Conservation (phyloP, 2,113 vertebrate species). For the Gobio gobio region DNA sequence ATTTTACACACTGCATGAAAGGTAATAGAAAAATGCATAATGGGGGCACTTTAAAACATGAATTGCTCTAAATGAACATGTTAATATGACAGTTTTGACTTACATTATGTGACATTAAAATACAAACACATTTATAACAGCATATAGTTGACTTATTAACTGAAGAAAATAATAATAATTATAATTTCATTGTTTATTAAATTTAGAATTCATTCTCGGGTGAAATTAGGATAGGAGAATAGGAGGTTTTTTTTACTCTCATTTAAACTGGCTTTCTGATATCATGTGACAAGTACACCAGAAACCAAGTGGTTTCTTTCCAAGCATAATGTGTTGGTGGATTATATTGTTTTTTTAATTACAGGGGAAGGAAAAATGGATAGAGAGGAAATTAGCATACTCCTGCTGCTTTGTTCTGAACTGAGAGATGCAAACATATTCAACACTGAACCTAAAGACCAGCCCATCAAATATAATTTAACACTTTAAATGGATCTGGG, state of each 20-base stretch:
- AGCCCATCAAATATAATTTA: slow-evolving; percentile 19
- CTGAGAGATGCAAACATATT: slow-evolving; percentile 18
- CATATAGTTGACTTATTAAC: not conserved
- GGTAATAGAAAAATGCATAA: too few relatives aligned
- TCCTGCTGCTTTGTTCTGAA: not conserved
- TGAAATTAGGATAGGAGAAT: not conserved
- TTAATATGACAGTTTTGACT: not conserved
- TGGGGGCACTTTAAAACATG: too few relatives aligned
- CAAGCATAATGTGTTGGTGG: slow-evolving; percentile 1
- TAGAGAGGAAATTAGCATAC: not conserved
- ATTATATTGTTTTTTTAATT: slow-evolving; percentile 16
- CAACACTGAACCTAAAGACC: not conserved
- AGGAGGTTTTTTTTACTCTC: too few relatives aligned
- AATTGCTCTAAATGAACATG: not conserved
- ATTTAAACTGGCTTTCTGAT: not conserved
- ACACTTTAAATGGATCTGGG: not conserved
- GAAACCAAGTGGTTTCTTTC: not conserved
- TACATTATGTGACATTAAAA: not conserved
- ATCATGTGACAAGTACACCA: not conserved
- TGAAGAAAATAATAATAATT: not conserved
- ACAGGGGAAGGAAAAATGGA: not conserved
- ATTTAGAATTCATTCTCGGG: not conserved
- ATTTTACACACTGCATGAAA: too few relatives aligned
- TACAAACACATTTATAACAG: not conserved
- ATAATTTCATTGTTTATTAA: not conserved